These are phyloP conservation scores for Seira sanloemensis DNA, from an alignment of 2,888 invertebrate genomes.

Conservation along the genomic window DNA sequence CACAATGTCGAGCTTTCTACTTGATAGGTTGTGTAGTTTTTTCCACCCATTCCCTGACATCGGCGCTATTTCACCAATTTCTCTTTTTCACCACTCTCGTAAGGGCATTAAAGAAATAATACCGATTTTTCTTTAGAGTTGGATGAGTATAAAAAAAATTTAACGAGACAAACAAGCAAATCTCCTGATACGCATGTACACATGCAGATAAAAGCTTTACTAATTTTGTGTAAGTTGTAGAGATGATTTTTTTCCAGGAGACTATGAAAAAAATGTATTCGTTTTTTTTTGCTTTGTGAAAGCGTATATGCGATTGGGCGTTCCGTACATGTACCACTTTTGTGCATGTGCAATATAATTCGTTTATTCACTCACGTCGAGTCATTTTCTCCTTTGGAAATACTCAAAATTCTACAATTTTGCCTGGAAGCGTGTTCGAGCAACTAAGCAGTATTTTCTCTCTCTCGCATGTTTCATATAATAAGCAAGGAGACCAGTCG, in stretches of 20 bases:
- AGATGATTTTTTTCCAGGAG: not conserved
- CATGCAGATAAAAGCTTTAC: not conserved
- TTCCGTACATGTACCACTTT: constrained; percentile 26
- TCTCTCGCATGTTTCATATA: not conserved
- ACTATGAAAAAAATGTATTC: constrained; percentile 6
- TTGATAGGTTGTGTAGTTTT: not conserved
- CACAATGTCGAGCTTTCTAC: not conserved
- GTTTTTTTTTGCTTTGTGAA: constrained; percentile 7
- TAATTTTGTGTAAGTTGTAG: not conserved
- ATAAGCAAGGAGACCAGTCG: not conserved
- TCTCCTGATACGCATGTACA: not conserved
- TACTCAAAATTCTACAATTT: not conserved
- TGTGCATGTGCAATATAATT: constrained; percentile 62
- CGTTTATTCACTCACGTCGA: constrained; percentile 56
- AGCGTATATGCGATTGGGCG: constrained; percentile 24
- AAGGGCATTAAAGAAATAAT: not conserved
- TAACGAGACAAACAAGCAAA: not conserved
- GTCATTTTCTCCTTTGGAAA: constrained; percentile 27
- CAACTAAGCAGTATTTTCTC: not conserved
- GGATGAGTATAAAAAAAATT: not conserved
- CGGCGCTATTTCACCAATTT: too few relatives aligned
- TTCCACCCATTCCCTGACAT: not conserved
- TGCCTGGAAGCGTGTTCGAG: not conserved
- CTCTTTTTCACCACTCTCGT: too few relatives aligned
- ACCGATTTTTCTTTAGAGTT: not conserved